A percentile compares a stretch with the other conserved stretches of the same genome.
Evolutionary conservation across 2,888 invertebrate species (phyloP).

Genomic region (Sinelater perroti): DNA sequence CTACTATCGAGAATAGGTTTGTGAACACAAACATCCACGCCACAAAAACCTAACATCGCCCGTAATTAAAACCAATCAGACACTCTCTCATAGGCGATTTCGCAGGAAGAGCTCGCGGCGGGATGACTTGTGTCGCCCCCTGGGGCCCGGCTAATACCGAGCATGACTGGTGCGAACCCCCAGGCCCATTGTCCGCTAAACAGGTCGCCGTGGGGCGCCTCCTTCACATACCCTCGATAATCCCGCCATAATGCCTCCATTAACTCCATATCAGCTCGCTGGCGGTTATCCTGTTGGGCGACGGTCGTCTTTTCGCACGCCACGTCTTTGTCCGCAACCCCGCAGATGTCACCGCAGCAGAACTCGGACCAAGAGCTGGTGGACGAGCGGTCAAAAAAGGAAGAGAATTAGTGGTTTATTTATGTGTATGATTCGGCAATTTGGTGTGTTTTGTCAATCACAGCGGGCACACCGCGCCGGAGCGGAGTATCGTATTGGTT

Average conservation of each 20-base stretch:
- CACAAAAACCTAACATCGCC: not conserved
- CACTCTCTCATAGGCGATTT: conserved; percentile 27
- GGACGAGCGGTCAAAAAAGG: no score
- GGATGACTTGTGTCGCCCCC: conserved; percentile 58
- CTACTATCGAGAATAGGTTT: no score
- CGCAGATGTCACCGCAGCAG: no score
- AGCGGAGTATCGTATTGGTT: conserved; percentile 38
- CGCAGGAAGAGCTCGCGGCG: conserved; percentile 37
- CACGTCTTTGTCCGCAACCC: no score
- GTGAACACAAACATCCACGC: no score
- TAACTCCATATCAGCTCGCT: conserved; percentile 40
- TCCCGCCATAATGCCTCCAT: conserved; percentile 53
- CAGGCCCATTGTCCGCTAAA: conserved; percentile 58
- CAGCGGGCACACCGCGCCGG: conserved; percentile 29
- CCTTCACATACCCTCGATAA: conserved; percentile 52
- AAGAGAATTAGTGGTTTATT: conserved; percentile 34
- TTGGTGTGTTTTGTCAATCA: conserved; percentile 37
- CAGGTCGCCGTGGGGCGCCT: conserved; percentile 55
- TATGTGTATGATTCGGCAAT: conserved; percentile 37
- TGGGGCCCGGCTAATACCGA: conserved; percentile 56
- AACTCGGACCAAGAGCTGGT: no score
- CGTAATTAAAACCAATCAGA: conserved; percentile 23
- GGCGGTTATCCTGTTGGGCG: no score
- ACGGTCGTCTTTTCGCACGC: no score
- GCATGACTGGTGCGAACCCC: conserved; percentile 58